Conservation (phyloP, 2,888 invertebrate species). For the Diplazon laetatorius region DNA sequence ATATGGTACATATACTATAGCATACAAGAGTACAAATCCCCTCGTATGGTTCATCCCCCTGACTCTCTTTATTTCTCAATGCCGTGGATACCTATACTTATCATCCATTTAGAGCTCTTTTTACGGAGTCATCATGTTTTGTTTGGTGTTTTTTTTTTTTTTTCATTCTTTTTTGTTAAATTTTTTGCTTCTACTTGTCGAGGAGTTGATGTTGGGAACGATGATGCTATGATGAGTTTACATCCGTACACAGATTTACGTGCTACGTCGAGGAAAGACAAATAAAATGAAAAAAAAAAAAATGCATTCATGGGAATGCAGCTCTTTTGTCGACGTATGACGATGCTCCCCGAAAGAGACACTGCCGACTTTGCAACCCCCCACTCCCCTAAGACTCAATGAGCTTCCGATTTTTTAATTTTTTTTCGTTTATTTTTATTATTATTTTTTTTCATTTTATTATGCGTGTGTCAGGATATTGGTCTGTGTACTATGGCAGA, state of each 20-base stretch:
- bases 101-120: slow-evolving; percentile 48
- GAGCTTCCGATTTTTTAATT: slow-evolving; percentile 17
- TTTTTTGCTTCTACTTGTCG: slow-evolving; percentile 14
- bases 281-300: slow-evolving; percentile 52
- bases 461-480: slow-evolving; percentile 9
- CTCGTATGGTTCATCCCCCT: slow-evolving; percentile 44
- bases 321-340: slow-evolving; percentile 44
- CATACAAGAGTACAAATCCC: slow-evolving; percentile 28
- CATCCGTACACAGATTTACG: slow-evolving; percentile 7
- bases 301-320: slow-evolving; percentile 49
- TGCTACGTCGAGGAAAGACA: background rate
- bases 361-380: slow-evolving; percentile 1
- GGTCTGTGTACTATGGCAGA: background rate
- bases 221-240: slow-evolving; percentile 38
- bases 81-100: slow-evolving; percentile 43
- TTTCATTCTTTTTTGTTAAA: too few species aligned
- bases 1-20: background rate
- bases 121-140: slow-evolving; percentile 33
- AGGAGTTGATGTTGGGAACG: slow-evolving; percentile 38
- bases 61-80: slow-evolving; percentile 52
- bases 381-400: slow-evolving; percentile 12
- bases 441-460: background rate
- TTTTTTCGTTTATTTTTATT: too few species aligned
- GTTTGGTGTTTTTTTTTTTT: slow-evolving; percentile 14
- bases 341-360: slow-evolving; percentile 2